Evolutionary conservation across 64 coral and sea anemone species (phyloP), one percentile per base, ranked within the genome.

Genomic region (Orbicella faveolata): DNA sequence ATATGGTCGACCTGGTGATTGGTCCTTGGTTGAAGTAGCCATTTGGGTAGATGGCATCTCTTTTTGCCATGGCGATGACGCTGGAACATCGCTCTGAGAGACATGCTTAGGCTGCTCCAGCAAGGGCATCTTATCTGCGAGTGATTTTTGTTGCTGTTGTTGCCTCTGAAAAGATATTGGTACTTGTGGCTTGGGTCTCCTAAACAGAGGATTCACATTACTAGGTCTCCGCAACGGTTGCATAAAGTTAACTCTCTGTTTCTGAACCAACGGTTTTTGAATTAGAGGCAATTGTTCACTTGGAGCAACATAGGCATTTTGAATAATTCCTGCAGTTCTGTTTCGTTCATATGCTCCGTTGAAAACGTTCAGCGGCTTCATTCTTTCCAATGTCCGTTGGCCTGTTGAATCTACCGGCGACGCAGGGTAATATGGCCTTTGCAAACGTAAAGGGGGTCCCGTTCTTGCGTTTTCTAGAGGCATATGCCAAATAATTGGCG

Each of bases 401-500:
- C 34, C 25, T 12, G 61, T 6, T 33, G 21, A 21, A 48, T 20
- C n/a, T 10, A 59, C 12, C 21, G 61, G 36, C 10, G 65, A 9
- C 51, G 39, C 37, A 25, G 82, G n/a, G 20, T 26, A 72, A 52
- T 68, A 72, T 0, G 82, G 82, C 37, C 39, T 84, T 21, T 48
- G 10, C 9, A 66, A 52, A 66, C 63, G 34, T 51, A 9, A 65
- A 25, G 20, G 63, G 4, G 52, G 21, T 52, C 37, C 65, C 52
- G 39, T 48, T 5, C 68, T 72, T 9, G 36, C 53, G 6, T 72
- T 53, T 85, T 21, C 37, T 11, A 72, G 25, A 12, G 82, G 82
- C 2, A 73, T 85, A 30, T 85, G 82, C 82, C 82, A 85, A 26
- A 85, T 36, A 85, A 85, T 85, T 67, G 82, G 82, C n/a, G 19